phyloP scores from a whole-genome alignment of 2,888 invertebrate species.

The Mythimna ferrago region DNA sequence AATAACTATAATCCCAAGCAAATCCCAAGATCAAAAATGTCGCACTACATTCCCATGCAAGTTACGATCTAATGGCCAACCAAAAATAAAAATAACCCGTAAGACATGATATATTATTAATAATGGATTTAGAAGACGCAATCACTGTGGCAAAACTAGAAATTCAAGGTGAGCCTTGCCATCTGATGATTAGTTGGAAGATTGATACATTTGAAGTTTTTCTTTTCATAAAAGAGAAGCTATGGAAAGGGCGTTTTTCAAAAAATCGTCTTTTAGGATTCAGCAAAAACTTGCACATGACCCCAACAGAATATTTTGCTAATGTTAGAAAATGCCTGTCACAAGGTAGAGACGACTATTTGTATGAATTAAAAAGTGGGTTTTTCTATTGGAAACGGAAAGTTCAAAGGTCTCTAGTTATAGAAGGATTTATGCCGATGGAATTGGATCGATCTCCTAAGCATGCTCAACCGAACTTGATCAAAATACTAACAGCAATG shows the following conservation, averaged over 20 bases:
- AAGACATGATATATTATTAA: slow-evolving; percentile 34
- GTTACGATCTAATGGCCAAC: slow-evolving; percentile 7
- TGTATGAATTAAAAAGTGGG: slow-evolving; percentile 79
- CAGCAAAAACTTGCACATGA: slow-evolving; percentile 77
- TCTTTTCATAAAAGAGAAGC: slow-evolving; percentile 72
- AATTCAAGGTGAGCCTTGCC: slow-evolving; percentile 69
- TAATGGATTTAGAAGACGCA: slow-evolving; percentile 78
- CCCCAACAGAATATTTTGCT: slow-evolving; percentile 72
- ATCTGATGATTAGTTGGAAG: slow-evolving; percentile 80
- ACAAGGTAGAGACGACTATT: slow-evolving; percentile 73
- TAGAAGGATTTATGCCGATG: slow-evolving; percentile 83
- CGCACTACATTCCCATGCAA: not conserved
- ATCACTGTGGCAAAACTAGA: slow-evolving; percentile 78
- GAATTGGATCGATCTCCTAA: slow-evolving; percentile 71
- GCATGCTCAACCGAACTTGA: slow-evolving; percentile 71
- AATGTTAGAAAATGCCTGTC: slow-evolving; percentile 74
- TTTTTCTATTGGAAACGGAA: slow-evolving; percentile 84
- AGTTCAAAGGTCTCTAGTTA: slow-evolving; percentile 66
- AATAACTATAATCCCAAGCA: not conserved
- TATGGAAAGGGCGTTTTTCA: slow-evolving; percentile 83
- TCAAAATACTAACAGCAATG: slow-evolving; percentile 76
- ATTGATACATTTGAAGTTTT: slow-evolving; percentile 78
- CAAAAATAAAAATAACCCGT: slow-evolving; percentile 12
- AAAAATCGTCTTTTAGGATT: slow-evolving; percentile 76
- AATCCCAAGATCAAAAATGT: slow-evolving; percentile 12